Evolutionary conservation across 2,888 invertebrate species (phyloP).

Genomic region (Epinotia nisella): DNA sequence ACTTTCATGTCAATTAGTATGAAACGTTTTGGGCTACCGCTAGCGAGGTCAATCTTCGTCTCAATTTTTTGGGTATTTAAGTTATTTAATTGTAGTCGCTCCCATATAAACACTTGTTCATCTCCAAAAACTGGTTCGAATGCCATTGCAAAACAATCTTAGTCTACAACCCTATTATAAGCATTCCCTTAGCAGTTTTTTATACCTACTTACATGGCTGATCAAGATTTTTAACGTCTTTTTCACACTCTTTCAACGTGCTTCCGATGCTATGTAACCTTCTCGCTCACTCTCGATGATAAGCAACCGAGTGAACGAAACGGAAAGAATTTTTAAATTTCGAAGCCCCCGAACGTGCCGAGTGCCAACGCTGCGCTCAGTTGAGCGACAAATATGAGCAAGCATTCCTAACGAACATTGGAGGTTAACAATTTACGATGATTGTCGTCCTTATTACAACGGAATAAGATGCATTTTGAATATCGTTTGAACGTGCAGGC

Average conservation of each 20-base stretch:
- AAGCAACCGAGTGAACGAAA: background rate
- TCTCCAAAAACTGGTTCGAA: no score
- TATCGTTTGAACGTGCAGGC: background rate
- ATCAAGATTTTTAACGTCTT: no score
- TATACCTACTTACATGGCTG: no score
- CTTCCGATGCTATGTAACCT: background rate
- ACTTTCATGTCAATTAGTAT: no score
- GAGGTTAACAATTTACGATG: background rate
- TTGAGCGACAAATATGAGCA: conserved; percentile 2
- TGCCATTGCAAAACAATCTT: no score
- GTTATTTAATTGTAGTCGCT: no score
- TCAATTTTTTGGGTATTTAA: no score
- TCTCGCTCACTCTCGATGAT: background rate
- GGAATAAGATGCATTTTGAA: conserved; percentile 1
- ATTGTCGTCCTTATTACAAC: background rate
- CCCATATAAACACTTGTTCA: no score
- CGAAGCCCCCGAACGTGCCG: background rate
- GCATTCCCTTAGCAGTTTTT: no score
- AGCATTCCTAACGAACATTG: background rate
- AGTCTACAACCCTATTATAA: no score
- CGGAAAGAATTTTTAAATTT: background rate
- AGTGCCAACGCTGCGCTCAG: background rate
- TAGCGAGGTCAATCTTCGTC: no score
- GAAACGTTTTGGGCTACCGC: no score
- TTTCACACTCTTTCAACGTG: background rate